Conservation (phyloP, 1,140 invertebrate species). For the Calycopis cecrops region DNA sequence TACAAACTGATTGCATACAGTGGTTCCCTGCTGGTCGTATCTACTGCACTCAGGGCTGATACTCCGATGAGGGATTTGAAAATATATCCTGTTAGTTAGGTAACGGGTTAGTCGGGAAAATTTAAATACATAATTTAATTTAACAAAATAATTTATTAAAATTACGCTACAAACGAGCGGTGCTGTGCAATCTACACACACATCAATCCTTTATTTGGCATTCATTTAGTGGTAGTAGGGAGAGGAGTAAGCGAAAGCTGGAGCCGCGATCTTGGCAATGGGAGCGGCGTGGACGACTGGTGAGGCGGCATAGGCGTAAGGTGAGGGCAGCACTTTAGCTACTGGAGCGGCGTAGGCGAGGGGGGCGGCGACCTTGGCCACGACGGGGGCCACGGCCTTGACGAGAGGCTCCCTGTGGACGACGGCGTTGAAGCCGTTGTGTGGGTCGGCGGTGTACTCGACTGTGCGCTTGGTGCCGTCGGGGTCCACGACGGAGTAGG, state of each 20-base stretch:
- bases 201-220: conserved; percentile 42
- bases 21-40: too few species aligned
- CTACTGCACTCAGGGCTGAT: too few species aligned
- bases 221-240: conserved; percentile 53
- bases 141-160: conserved; percentile 4
- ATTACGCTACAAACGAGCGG: not conserved
- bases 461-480: conserved; percentile 81
- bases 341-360: conserved; percentile 51
- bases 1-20: too few species aligned
- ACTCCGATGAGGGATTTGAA: too few species aligned
- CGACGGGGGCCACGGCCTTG: conserved; percentile 37
- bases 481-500: conserved; percentile 79
- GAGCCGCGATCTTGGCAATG: conserved; percentile 30
- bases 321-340: conserved; percentile 76
- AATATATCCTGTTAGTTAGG: too few species aligned
- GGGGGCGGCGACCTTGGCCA: conserved; percentile 43
- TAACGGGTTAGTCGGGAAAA: too few species aligned
- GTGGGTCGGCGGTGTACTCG: conserved; percentile 78
- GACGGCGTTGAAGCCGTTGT: conserved; percentile 75
- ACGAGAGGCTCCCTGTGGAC: conserved; percentile 60
- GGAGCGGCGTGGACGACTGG: conserved; percentile 40
- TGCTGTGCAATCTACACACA: too few species aligned
- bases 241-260: conserved; percentile 33
- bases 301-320: conserved; percentile 44
- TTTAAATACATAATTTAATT: not conserved